Evolutionary conservation across 2,113 vertebrate species (phyloP), one percentile per base, ranked within the genome.

Genomic region (Chaenocephalus aceratus): DNA sequence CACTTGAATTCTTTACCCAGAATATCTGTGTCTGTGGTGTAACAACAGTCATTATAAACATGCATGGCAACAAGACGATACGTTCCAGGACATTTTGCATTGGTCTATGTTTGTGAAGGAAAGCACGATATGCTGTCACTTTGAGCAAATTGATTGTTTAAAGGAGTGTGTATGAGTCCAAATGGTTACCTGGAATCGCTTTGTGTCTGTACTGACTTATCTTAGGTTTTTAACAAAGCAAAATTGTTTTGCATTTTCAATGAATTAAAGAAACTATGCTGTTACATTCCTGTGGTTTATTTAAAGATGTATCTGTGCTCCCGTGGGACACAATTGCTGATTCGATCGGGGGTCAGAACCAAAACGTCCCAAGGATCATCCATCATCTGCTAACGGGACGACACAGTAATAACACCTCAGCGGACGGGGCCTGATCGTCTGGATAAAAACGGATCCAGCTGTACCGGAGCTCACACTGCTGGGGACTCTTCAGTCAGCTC

Each of bases 401-500:
- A 61, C 57, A 66, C 15, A 61, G 64, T 78, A 79, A 80, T n/a
- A 59, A 54, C 73, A 73, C 79, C 82, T 75, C 76, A n/a, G 68
- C 6, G 69, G 75, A 80, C 65, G 56, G 2, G 26, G 14, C 34
- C 5, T 41, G 48, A 68, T 46, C 18, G 68, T 4, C 59, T 49
- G 57, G 72, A 61, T 58, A 10, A 54, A 72, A 62, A 45, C 45
- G 56, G 62, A 75, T 75, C n/a, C 16, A 52, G 59, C 61, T 64
- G 60, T 41, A 70, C 52, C 0, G 10, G 10, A 56, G 46, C 46
- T 51, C 59, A 9, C 34, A 4, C 16, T 36, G 61, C 65, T 77
- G 49, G 6, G 44, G 46, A 41, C 7, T n/a, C 10, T 30, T 65
- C 91, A 10, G 8, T 92, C 90, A 91, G 94, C 93, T 92, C 81